Conservation (phyloP, 2,113 vertebrate species). For the Platysteira castanea region DNA sequence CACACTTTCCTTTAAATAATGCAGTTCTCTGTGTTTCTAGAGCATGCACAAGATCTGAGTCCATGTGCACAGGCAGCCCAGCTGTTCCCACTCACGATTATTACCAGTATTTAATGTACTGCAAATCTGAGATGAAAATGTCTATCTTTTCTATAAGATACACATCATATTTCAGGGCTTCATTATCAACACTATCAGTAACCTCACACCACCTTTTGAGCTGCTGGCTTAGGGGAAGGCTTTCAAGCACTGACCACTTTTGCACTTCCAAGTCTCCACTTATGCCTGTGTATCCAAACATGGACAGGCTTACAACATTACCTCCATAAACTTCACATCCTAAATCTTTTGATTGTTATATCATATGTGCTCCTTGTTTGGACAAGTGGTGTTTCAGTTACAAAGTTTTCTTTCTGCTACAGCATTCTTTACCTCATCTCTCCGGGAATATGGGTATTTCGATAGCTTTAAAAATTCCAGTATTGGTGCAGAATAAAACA, state of each 20-base stretch:
- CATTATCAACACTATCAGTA: not conserved
- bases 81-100: not conserved
- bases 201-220: not conserved
- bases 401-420: not conserved
- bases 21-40: not conserved
- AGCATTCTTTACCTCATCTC: not conserved
- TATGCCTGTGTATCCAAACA: fast-evolving
- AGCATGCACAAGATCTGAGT: not conserved
- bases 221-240: not conserved
- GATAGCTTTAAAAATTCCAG: not conserved
- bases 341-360: not conserved
- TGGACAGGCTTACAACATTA: not conserved
- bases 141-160: not conserved
- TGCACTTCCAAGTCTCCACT: not conserved
- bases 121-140: not conserved
- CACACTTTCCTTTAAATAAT: not conserved
- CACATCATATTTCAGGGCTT: not conserved
- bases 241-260: not conserved
- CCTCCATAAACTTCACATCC: not conserved
- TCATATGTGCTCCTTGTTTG: not conserved
- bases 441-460: not conserved
- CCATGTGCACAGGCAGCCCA: not conserved
- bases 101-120: not conserved
- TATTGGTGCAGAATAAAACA: not conserved
- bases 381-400: not conserved